These are phyloP conservation scores for Platycheirus albimanus DNA, from an alignment of 2,888 invertebrate species.

Conservation along the genomic window DNA sequence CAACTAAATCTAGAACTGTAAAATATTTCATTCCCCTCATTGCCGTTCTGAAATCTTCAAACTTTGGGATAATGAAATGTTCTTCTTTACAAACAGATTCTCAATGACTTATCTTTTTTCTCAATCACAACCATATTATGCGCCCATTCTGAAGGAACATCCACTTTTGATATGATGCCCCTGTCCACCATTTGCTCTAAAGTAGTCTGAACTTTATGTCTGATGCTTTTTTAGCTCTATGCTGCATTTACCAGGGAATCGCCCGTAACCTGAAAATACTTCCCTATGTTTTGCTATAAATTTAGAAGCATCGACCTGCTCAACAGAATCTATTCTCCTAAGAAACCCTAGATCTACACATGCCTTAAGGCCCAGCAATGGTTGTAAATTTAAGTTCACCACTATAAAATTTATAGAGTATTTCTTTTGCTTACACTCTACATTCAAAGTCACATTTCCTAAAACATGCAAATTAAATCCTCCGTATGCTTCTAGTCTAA, in stretches of 20 bases:
- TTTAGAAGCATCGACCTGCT: conserved; percentile 3
- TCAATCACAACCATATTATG: conserved; percentile 51
- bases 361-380: conserved; percentile 23
- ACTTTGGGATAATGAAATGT: conserved; percentile 39
- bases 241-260: conserved; percentile 42
- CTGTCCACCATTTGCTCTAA: conserved; percentile 61
- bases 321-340: conserved; percentile 18
- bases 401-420: conserved; percentile 23
- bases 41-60: conserved; percentile 31
- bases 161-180: conserved; percentile 64
- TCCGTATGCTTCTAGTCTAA: conserved; percentile 41
- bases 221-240: conserved; percentile 49
- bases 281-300: conserved; percentile 18
- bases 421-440: conserved; percentile 8
- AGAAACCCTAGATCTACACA: conserved; percentile 16
- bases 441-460: not conserved
- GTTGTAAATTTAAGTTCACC: conserved; percentile 12
- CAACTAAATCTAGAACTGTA: conserved; percentile 27
- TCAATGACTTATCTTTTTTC: conserved; percentile 30
- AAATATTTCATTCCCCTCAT: conserved; percentile 37
- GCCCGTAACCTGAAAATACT: conserved; percentile 29
- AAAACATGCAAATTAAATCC: conserved; percentile 33
- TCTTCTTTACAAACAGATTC: conserved; percentile 35
- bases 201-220: conserved; percentile 55
- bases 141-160: conserved; percentile 47